Conservation (phyloP, 2,888 invertebrate species). For the Spatulosminthurus flaviceps region DNA sequence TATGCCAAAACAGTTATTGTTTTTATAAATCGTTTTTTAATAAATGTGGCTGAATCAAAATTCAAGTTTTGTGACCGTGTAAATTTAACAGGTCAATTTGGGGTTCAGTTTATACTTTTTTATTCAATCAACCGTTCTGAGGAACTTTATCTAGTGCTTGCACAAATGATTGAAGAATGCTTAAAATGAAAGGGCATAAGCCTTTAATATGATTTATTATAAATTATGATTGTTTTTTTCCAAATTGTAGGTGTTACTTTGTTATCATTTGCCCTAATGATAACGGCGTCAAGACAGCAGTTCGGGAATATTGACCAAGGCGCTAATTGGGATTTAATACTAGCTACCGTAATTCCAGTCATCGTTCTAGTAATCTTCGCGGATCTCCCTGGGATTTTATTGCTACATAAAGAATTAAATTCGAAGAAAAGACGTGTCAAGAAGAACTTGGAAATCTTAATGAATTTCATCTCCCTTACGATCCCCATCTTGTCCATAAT, state of each 20-base stretch:
- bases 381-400: conserved; percentile 30
- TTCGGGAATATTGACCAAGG: not conserved
- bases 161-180: too few species aligned
- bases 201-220: too few species aligned
- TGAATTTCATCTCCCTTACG: conserved; percentile 27
- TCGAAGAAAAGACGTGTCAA: not conserved
- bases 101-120: too few species aligned
- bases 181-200: too few species aligned
- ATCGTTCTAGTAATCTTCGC: conserved; percentile 14
- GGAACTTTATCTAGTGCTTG: too few species aligned
- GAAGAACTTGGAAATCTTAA: conserved; percentile 13
- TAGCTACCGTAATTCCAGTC: conserved; percentile 16
- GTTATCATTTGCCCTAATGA: conserved; percentile 25
- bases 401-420: conserved; percentile 20
- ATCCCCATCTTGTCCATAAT: conserved; percentile 10
- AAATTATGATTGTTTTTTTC: too few species aligned
- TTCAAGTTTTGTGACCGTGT: too few species aligned
- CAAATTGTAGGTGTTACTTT: conserved; percentile 32
- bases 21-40: too few species aligned
- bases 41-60: too few species aligned
- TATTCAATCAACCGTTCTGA: too few species aligned
- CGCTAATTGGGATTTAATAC: not conserved
- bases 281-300: conserved; percentile 16
- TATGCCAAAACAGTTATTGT: too few species aligned
- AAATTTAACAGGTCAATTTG: too few species aligned